Conservation (phyloP, 1,140 invertebrate species). For the Zaprionus inermis region DNA sequence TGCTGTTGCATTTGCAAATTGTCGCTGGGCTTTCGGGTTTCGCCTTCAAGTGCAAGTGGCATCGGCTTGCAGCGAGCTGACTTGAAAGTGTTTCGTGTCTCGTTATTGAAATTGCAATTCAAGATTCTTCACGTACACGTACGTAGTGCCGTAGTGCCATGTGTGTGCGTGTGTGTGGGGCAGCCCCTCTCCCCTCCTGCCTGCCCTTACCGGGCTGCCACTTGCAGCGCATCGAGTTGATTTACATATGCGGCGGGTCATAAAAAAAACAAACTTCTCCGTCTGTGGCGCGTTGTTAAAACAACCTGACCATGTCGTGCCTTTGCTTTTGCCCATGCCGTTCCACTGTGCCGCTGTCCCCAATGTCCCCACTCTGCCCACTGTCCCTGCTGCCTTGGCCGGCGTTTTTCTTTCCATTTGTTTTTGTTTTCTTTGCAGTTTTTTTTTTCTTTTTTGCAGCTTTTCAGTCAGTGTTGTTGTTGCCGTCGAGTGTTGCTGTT, state of each 20-base stretch:
- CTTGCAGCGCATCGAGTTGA: constrained; percentile 63
- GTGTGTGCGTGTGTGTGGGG: neutral
- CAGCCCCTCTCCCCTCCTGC: neutral
- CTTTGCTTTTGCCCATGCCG: neutral
- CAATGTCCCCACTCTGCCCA: neutral
- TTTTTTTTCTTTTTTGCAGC: neutral
- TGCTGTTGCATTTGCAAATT: neutral
- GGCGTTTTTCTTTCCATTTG: constrained; percentile 44
- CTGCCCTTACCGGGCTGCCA: neutral
- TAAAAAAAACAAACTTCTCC: constrained; percentile 52
- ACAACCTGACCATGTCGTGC: constrained; percentile 76
- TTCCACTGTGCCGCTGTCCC: neutral
- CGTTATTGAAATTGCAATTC: constrained; percentile 81
- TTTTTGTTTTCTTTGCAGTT: constrained; percentile 31
- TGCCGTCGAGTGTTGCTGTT: constrained; percentile 1
- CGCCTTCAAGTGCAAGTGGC: constrained; percentile 57
- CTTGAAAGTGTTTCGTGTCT: constrained; percentile 77
- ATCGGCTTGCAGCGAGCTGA: constrained; percentile 51
- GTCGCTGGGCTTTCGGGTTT: constrained; percentile 42
- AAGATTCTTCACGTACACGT: constrained; percentile 77
- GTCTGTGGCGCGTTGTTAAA: constrained; percentile 61
- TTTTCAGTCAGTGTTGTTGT: too few relatives aligned
- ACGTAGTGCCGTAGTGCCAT: neutral
- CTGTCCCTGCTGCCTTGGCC: constrained; percentile 19
- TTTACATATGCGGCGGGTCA: constrained; percentile 69